Percentiles rank a stretch among this genome's conserved stretches.
phyloP scores from a whole-genome alignment of 2,888 invertebrate species.

The Himalopsyche japonica region DNA sequence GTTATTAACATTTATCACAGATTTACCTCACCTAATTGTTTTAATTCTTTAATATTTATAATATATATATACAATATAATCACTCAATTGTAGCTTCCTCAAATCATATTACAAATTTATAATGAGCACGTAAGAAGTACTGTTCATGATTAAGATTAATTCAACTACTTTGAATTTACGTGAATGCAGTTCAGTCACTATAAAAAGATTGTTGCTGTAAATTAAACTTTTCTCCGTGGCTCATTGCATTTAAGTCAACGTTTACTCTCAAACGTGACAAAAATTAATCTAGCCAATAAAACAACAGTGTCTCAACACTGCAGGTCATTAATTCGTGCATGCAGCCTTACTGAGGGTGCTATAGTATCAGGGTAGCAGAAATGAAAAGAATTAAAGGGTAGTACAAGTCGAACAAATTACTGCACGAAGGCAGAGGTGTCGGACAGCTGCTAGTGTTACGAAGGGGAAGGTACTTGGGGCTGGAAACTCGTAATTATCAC shows the following conservation, averaged over 20 bases:
- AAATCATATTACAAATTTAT: too few species aligned
- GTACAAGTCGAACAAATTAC: not conserved
- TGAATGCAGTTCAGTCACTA: too few species aligned
- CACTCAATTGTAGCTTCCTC: too few species aligned
- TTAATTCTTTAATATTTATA: too few species aligned
- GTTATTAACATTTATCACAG: too few species aligned
- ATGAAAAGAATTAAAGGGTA: not conserved
- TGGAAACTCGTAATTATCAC: conserved; percentile 31
- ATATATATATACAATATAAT: too few species aligned
- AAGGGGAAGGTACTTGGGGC: conserved; percentile 5
- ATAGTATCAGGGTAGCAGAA: not conserved
- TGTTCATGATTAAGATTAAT: too few species aligned
- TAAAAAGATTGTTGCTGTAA: not conserved
- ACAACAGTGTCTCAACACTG: not conserved
- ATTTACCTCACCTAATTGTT: too few species aligned
- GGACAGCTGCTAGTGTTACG: not conserved
- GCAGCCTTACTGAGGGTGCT: not conserved
- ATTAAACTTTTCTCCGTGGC: not conserved
- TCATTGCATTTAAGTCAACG: not conserved
- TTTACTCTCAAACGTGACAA: not conserved
- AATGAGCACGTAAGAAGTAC: too few species aligned
- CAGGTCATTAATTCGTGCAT: not conserved
- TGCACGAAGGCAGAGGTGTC: not conserved
- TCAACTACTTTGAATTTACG: too few species aligned
- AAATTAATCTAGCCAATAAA: not conserved